phyloP scores from a whole-genome alignment of 2,888 invertebrate species.

The Drosophila austrosaltans region DNA sequence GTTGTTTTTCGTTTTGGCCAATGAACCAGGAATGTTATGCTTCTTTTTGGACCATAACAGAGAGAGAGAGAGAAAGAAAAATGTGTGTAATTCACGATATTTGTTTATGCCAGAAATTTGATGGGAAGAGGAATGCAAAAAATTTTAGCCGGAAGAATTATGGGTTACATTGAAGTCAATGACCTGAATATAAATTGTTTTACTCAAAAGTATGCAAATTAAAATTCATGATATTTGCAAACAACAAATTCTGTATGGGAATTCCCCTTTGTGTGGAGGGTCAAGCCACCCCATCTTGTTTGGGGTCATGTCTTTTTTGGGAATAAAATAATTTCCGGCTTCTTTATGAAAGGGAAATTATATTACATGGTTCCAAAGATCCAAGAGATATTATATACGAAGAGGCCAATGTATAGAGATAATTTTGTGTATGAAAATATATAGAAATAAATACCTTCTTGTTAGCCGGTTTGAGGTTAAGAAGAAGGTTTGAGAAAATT shows the following conservation, averaged over 20 bases:
- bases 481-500: no score
- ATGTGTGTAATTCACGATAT: conserved; percentile 4
- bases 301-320: no score
- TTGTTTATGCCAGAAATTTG: conserved; percentile 8
- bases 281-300: no score
- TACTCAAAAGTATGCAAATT: not conserved
- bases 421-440: no score
- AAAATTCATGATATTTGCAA: not conserved
- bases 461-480: no score
- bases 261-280: no score
- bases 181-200: not conserved
- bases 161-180: not conserved
- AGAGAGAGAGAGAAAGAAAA: not conserved
- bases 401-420: no score
- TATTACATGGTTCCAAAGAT: no score
- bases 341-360: no score
- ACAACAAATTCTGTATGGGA: not conserved
- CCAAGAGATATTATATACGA: no score
- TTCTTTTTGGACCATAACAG: conserved; percentile 3
- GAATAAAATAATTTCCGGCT: no score
- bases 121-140: not conserved
- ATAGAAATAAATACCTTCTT: no score
- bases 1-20: conserved; percentile 2
- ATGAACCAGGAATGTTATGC: conserved; percentile 19
- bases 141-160: not conserved